Conservation (phyloP, 2,888 invertebrate genomes). For the Saturnia japonica region DNA sequence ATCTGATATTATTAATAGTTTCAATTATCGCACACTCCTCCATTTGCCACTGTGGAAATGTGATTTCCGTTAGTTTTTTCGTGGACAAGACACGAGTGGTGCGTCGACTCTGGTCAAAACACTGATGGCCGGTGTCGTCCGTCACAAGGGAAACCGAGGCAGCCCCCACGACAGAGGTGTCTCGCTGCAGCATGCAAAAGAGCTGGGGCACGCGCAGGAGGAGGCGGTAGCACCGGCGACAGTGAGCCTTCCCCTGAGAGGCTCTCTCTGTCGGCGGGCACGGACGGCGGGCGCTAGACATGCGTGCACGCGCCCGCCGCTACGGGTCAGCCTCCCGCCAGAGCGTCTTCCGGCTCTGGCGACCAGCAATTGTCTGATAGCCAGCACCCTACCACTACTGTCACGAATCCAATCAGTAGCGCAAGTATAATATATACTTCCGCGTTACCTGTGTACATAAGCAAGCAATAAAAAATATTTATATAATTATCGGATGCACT, state of each 20-base stretch:
- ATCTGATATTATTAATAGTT: slow-evolving; percentile 6
- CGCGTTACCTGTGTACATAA: slow-evolving; percentile 83
- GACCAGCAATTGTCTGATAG: slow-evolving; percentile 90
- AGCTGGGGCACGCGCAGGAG: slow-evolving; percentile 59
- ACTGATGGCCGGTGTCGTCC: slow-evolving; percentile 48
- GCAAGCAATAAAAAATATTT: slow-evolving; percentile 20
- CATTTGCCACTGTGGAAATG: slow-evolving; percentile 64
- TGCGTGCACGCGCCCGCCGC: slow-evolving; percentile 83
- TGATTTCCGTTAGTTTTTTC: slow-evolving; percentile 72
- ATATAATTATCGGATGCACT: neutral
- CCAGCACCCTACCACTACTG: slow-evolving; percentile 89
- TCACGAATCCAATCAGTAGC: slow-evolving; percentile 86
- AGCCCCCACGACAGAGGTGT: slow-evolving; percentile 66
- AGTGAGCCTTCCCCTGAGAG: slow-evolving; percentile 62
- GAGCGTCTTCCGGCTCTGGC: slow-evolving; percentile 85
- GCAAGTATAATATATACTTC: slow-evolving; percentile 89
- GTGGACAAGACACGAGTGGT: slow-evolving; percentile 62
- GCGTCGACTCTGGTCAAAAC: slow-evolving; percentile 65
- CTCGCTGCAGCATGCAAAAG: slow-evolving; percentile 61
- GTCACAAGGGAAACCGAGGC: slow-evolving; percentile 63
- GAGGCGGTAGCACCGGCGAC: slow-evolving; percentile 68
- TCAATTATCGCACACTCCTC: slow-evolving; percentile 57
- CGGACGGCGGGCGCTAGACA: slow-evolving; percentile 80
- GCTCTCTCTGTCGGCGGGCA: slow-evolving; percentile 63
- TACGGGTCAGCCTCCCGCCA: slow-evolving; percentile 87